phyloP scores from a whole-genome alignment of 2,888 invertebrate genomes.

The Drosophila anceps region DNA sequence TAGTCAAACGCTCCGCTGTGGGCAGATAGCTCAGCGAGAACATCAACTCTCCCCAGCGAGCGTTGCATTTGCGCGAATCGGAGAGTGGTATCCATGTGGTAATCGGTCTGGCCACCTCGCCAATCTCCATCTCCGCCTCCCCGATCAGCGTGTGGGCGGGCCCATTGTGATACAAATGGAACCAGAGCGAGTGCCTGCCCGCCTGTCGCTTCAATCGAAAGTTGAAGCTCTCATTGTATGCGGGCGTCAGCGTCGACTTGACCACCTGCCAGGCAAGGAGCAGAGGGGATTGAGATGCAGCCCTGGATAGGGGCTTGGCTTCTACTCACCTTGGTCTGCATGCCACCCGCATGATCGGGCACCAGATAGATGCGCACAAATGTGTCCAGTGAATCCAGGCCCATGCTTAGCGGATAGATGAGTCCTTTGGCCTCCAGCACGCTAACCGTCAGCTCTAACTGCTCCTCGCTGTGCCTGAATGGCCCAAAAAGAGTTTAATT shows the following conservation, averaged over 20 bases:
- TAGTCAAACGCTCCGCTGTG: constrained; percentile 92
- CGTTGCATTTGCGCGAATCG: constrained; percentile 89
- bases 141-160: constrained; percentile 88
- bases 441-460: constrained; percentile 87
- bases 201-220: constrained; percentile 88
- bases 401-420: constrained; percentile 87
- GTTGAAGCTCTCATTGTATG: constrained; percentile 92
- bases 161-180: constrained; percentile 90
- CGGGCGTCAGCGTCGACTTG: constrained; percentile 89
- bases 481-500: neutral
- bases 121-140: constrained; percentile 89
- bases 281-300: neutral
- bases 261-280: constrained; percentile 86
- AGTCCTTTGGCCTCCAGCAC: constrained; percentile 92
- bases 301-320: neutral
- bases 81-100: constrained; percentile 92
- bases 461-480: constrained; percentile 78
- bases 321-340: constrained; percentile 88
- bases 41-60: constrained; percentile 92
- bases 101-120: constrained; percentile 88
- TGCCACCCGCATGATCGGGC: constrained; percentile 89
- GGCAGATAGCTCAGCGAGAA: constrained; percentile 93
- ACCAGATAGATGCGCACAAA: constrained; percentile 91
- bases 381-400: constrained; percentile 88
- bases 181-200: constrained; percentile 87